phyloP scores from a whole-genome alignment of 2,113 vertebrate species.

The Phodopus roborovskii region DNA sequence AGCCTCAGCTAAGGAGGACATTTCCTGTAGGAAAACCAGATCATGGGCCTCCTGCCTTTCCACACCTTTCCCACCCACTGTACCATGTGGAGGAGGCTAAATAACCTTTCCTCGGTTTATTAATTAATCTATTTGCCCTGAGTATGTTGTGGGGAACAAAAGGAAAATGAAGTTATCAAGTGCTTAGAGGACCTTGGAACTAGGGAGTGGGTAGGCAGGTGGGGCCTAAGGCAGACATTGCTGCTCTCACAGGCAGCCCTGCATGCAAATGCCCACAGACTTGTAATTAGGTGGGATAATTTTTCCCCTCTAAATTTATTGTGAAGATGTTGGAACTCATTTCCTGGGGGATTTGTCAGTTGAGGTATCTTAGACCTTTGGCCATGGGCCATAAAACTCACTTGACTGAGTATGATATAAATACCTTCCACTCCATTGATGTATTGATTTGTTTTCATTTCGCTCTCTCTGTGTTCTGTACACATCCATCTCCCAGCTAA shows the following conservation, averaged over 20 bases:
- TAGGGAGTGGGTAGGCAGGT: neutral
- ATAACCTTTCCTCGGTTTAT: neutral
- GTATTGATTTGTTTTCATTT: constrained; percentile 77
- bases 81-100: neutral
- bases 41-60: neutral
- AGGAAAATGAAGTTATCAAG: neutral
- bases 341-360: constrained; percentile 50
- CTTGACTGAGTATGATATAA: constrained; percentile 72
- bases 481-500: constrained; percentile 61
- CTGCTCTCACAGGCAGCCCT: neutral
- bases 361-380: constrained; percentile 54
- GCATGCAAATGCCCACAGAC: neutral
- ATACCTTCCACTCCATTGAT: constrained; percentile 66
- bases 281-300: neutral
- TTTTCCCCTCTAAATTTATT: neutral
- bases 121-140: no score
- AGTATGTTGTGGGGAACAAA: neutral
- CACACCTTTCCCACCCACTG: neutral
- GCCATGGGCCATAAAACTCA: constrained; percentile 60
- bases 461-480: constrained; percentile 42
- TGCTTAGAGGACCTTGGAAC: neutral
- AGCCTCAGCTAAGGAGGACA: neutral
- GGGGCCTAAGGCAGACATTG: neutral
- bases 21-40: neutral
- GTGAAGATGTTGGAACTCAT: constrained; percentile 26